Evolutionary conservation across 2,113 vertebrate species (phyloP), one percentile per base, ranked within the genome.

Genomic region (Psilopsiagon aymara): DNA sequence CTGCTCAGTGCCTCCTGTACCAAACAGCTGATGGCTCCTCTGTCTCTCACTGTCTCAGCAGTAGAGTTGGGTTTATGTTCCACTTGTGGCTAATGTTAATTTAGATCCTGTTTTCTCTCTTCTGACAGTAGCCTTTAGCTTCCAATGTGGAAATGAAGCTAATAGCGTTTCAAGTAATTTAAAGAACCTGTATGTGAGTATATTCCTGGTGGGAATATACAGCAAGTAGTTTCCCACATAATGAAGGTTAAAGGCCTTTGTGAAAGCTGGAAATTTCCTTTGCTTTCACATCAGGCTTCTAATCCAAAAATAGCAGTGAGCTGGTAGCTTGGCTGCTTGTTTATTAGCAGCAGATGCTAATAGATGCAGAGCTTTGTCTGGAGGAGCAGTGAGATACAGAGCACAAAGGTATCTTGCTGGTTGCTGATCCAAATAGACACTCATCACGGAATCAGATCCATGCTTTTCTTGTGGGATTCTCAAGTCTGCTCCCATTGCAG

Each of bases 261-360:
- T 63, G 82, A 88, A 70, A 68, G 79, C 90, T 96, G 92, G 90
- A 96, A 88, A 93, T 88, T 95, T 96, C 94, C 94, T 96, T 85
- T 90, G 73, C 90, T 93, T 95, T 95, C 92, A 70, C 88, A 96
- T 70, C 80, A 84, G 52, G 64, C 82, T 90, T 84, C 71, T 83
- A 35, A 86, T 86, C 95, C 66, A 70, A 94, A 96, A 97, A 96
- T 95, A 97, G 94, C 94, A 93, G 85, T 2, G 13, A 91, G 90
- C 94, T 88, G 68, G 55, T 86, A 90, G 80, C 96, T 95, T 67
- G 84, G 62, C 78, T 95, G 82, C 82, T 78, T 89, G 92, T 91
- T 85, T 92, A 82, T 95, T 91, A 92, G 84, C 93, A 95, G 93
- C 96, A 96, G 81, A 79, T 95, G 92, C 80, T 80, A 44, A 93